Conservation (phyloP, 2,888 invertebrate species). For the Drosophila mettleri region DNA sequence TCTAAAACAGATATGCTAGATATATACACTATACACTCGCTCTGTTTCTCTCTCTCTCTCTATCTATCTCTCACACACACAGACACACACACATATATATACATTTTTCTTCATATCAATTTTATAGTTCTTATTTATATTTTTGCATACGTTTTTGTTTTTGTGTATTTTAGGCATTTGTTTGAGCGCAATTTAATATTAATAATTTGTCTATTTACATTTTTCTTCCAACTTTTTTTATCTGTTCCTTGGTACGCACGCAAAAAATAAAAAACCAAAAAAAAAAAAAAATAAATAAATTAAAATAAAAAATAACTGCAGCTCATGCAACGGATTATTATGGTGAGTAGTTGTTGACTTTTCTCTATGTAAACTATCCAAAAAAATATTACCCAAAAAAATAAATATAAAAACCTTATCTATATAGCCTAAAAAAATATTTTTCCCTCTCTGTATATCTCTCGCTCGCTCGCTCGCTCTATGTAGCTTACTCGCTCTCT, state of each 20-base stretch:
- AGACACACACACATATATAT: no score
- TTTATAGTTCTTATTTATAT: constrained; percentile 3
- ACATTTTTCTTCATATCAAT: neutral
- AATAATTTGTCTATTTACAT: constrained; percentile 80
- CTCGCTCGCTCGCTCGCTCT: constrained; percentile 12
- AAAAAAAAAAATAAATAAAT: neutral
- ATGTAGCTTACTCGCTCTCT: constrained; percentile 18
- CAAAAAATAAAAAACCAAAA: constrained; percentile 55
- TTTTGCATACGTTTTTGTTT: constrained; percentile 10
- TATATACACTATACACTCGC: constrained; percentile 6
- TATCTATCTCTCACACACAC: neutral
- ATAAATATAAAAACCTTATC: constrained; percentile 12
- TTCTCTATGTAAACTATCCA: constrained; percentile 65
- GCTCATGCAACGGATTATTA: constrained; percentile 99
- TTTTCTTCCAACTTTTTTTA: constrained; percentile 73
- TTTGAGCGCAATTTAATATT: constrained; percentile 68
- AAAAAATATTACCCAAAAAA: neutral
- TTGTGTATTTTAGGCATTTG: constrained; percentile 30
- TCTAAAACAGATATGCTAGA: constrained; percentile 1
- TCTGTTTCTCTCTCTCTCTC: constrained; percentile 3
- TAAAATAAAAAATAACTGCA: constrained; percentile 84
- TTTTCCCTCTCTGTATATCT: constrained; percentile 31
- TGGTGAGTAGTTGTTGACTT: constrained; percentile 92
- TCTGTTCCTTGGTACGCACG: constrained; percentile 78
- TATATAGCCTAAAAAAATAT: constrained; percentile 12